Percentiles rank a stretch among this genome's conserved stretches.
phyloP scores from a whole-genome alignment of 2,888 invertebrate genomes.

The Shargacucullia verbasci region DNA sequence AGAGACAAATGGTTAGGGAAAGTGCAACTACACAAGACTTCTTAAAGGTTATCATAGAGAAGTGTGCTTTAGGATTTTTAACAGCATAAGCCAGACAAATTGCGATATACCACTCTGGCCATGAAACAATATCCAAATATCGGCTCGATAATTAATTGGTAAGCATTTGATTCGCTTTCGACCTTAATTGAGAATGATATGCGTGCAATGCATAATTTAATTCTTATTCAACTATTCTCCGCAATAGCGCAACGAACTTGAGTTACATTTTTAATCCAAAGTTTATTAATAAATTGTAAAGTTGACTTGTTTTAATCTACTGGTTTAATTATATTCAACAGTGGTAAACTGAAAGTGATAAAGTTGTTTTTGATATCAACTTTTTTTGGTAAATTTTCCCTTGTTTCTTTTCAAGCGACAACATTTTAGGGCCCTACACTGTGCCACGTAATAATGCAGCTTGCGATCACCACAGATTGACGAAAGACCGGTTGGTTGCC shows the following conservation, averaged over 20 bases:
- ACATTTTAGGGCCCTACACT: constrained; percentile 22
- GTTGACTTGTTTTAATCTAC: too few species aligned
- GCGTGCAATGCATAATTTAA: constrained; percentile 25
- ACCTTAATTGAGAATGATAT: constrained; percentile 23
- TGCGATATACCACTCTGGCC: constrained; percentile 29
- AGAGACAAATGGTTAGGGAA: too few species aligned
- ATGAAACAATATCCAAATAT: constrained; percentile 15
- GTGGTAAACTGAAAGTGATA: too few species aligned
- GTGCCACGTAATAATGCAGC: constrained; percentile 12
- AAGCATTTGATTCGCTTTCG: constrained; percentile 49
- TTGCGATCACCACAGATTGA: constrained; percentile 25
- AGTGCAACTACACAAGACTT: too few species aligned
- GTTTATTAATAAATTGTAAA: too few species aligned
- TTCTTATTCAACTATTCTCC: constrained; percentile 11
- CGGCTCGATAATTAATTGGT: constrained; percentile 17
- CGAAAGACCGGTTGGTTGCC: constrained; percentile 48
- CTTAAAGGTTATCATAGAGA: not conserved
- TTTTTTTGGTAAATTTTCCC: not conserved
- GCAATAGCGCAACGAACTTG: not conserved
- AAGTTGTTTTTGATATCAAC: too few species aligned
- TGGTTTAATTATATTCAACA: too few species aligned
- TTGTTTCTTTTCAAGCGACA: not conserved
- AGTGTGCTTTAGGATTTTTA: not conserved
- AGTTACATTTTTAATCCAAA: not conserved
- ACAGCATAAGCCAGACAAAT: constrained; percentile 2